Percentiles rank a stretch among this genome's conserved stretches.
phyloP scores from a whole-genome alignment of 2,888 invertebrate species.

The Proisotoma minuta region DNA sequence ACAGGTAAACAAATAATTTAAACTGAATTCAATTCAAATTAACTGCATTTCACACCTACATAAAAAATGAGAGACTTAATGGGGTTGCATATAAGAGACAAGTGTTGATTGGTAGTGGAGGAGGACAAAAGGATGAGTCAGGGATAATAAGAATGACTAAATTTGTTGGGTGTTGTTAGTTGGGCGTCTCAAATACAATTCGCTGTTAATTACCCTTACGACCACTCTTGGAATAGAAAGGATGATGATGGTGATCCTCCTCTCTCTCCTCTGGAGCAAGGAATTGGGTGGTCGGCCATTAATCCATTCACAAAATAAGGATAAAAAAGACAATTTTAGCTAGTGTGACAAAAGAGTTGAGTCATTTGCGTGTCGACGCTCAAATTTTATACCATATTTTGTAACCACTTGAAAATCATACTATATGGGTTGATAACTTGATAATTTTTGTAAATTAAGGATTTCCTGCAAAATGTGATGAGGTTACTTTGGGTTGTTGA shows the following conservation, averaged over 20 bases:
- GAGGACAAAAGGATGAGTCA: not conserved
- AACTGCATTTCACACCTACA: not conserved
- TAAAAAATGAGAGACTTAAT: too few species aligned
- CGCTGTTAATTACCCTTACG: not conserved
- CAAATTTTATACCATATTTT: too few species aligned
- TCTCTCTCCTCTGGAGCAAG: not conserved
- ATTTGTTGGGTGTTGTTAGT: not conserved
- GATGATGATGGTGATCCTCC: slow-evolving; percentile 3
- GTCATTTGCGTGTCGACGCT: too few species aligned
- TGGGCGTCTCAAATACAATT: slow-evolving; percentile 9
- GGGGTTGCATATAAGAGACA: too few species aligned
- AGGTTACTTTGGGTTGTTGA: too few species aligned
- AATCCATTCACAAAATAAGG: too few species aligned
- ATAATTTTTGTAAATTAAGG: too few species aligned
- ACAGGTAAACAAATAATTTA: slow-evolving; percentile 52
- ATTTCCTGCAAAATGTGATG: too few species aligned
- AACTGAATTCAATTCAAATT: not conserved
- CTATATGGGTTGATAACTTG: too few species aligned
- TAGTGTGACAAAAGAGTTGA: too few species aligned
- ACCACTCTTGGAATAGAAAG: not conserved
- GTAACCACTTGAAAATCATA: too few species aligned
- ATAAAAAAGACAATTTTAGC: too few species aligned
- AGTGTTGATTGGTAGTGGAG: not conserved
- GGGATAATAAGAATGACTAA: not conserved
- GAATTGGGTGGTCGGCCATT: slow-evolving; percentile 15